A percentile compares a stretch with the other conserved stretches of the same genome.
These are phyloP conservation scores for Eustalomyia histrio DNA, from an alignment of 2,888 invertebrate species.

Conservation along the genomic window DNA sequence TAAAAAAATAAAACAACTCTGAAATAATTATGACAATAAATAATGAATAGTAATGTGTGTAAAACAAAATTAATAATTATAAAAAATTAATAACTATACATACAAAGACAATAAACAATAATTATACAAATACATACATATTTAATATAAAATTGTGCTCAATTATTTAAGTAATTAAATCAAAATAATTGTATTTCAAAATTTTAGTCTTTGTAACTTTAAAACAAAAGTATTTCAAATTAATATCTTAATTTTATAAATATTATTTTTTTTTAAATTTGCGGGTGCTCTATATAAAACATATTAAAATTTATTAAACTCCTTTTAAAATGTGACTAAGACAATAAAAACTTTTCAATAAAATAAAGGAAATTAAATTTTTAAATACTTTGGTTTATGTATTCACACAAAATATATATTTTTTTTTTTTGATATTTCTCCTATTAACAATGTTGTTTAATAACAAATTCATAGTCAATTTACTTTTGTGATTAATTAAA, in stretches of 20 bases:
- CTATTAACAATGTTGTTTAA: too few relatives aligned
- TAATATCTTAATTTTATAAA: background rate
- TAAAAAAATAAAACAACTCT: conserved; percentile 12
- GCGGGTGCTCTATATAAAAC: background rate
- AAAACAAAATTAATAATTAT: conserved; percentile 29
- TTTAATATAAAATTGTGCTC: conserved; percentile 51
- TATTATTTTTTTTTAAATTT: background rate
- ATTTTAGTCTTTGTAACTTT: conserved; percentile 9
- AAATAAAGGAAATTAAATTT: too few relatives aligned
- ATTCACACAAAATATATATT: too few relatives aligned
- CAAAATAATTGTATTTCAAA: background rate
- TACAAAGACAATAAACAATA: conserved; percentile 15
- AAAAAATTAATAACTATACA: conserved; percentile 13
- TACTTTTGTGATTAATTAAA: too few relatives aligned
- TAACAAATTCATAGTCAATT: too few relatives aligned
- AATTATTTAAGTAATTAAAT: conserved; percentile 48
- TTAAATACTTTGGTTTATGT: too few relatives aligned
- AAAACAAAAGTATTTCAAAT: conserved; percentile 13
- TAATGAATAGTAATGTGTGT: conserved; percentile 53
- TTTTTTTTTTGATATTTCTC: too few relatives aligned
- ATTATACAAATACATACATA: conserved; percentile 15
- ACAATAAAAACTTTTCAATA: conserved; percentile 5
- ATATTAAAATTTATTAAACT: background rate
- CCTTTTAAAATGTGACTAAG: background rate
- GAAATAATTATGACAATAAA: conserved; percentile 63